Evolutionary conservation across 2,113 vertebrate genomes (phyloP), one percentile per base, ranked within the genome.

Genomic region (Pimephales promelas): DNA sequence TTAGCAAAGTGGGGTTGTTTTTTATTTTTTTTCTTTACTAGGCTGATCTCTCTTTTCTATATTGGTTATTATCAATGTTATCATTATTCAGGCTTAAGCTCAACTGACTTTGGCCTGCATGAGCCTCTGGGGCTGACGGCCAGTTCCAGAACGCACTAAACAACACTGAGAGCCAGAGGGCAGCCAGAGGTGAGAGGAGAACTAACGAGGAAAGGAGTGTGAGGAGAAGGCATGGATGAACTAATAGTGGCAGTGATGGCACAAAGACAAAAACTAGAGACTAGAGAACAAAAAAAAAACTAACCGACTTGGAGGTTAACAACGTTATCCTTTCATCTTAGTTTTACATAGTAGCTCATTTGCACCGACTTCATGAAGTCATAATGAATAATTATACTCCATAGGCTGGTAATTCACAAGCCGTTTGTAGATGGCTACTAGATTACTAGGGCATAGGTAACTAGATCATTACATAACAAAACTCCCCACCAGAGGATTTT

Each of bases 131-230:
- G 80, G 77, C 84, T 83, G 84, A 85, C 72, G 81, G 85, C 72
- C 18, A 8, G 1, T 85, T 88, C 85, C 86, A 87, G 59, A 89
- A 88, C 45, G 74, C 70, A 79, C 81, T 62, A 87, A 87, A 89
- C 86, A 88, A 82, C 59, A 74, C 79, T 62, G 76, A 56, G 73
- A 26, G 73, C 79, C 76, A 61, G 80, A 89, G 93, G 92, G 90
- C 91, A 89, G 90, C 92, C 92, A 91, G 90, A 89, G 90, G 89
- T 89, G 89, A 87, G 87, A 89, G 40, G 28, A 81, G 43, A 79
- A 34, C 78, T 52, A 79, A 79, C 18, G 10, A 34, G 43, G 66
- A 28, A 61, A 14, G 45, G n/a, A 36, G 36, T 56, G 40, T 26
- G 36, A 49, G 66, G 34, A 45, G 54, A 78, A 64, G 64, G 22